Percentiles rank a stretch among this genome's conserved stretches.
Conservation (phyloP, 2,797 vertebrate species). For the Paratrypauchen microcephalus region DNA sequence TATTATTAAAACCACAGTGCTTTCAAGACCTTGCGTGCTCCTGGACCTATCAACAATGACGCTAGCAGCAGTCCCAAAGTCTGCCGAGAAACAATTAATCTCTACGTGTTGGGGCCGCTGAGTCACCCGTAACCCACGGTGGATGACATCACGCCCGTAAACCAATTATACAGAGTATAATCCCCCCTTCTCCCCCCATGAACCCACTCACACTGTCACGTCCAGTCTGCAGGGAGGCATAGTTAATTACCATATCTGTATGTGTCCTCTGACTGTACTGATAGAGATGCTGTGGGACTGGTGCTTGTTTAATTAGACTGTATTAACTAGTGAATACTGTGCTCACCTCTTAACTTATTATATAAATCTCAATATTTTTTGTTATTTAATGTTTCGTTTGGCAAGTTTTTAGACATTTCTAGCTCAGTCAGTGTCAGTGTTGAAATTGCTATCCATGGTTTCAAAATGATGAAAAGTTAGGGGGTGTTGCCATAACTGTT, state of each 20-base stretch:
- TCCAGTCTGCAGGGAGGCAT: conserved; percentile 44
- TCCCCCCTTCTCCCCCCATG: conserved; percentile 49
- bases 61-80: conserved; percentile 25
- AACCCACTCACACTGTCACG: conserved; percentile 59
- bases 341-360: not conserved
- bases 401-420: not conserved
- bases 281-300: not conserved
- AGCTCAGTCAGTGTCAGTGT: not conserved
- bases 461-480: no score
- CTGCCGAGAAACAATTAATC: conserved; percentile 55
- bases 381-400: not conserved
- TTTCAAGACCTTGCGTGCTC: conserved; percentile 3
- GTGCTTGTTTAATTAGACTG: not conserved
- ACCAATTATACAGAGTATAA: conserved; percentile 61
- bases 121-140: conserved; percentile 42
- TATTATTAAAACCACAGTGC: conserved; percentile 1
- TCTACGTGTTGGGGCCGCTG: conserved; percentile 17
- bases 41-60: conserved; percentile 15
- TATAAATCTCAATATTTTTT: not conserved
- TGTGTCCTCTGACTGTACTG: conserved; percentile 36
- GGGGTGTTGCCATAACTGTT: no score
- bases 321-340: not conserved
- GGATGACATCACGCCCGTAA: conserved; percentile 52
- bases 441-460: not conserved
- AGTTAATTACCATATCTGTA: conserved; percentile 54